Percentiles rank a stretch among this genome's conserved stretches.
Conservation (phyloP, 2,113 vertebrate species). For the Labrus mixtus region DNA sequence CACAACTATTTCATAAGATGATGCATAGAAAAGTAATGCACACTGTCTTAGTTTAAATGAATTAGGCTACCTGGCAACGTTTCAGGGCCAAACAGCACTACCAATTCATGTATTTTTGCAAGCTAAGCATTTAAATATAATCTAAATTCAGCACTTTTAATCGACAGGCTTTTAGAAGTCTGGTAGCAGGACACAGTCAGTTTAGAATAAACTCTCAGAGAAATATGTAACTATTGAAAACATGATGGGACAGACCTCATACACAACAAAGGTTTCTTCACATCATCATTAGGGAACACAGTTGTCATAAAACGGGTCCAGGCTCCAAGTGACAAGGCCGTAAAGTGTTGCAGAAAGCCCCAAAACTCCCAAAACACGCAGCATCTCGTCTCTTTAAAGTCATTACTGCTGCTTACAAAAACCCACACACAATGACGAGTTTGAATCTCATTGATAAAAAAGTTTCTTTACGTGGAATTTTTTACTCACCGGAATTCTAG, state of each 20-base stretch:
- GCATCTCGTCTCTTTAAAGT: not conserved
- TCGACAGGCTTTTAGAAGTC: not conserved
- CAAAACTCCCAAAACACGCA: not conserved
- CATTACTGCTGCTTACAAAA: too few species aligned
- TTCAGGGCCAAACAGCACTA: too few species aligned
- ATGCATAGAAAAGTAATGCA: too few species aligned
- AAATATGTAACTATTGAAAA: too few species aligned
- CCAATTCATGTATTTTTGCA: too few species aligned
- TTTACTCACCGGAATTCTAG: constrained; percentile 61
- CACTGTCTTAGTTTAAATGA: too few species aligned
- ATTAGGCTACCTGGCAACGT: too few species aligned
- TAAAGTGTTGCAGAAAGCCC: not conserved
- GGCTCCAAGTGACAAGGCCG: not conserved
- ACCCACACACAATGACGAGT: not conserved
- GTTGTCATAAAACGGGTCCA: not conserved
- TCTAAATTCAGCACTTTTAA: not conserved
- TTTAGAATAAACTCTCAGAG: too few species aligned
- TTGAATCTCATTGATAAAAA: not conserved
- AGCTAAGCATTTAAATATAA: too few species aligned
- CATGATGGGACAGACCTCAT: too few species aligned
- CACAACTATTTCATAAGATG: too few species aligned
- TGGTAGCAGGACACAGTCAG: too few species aligned
- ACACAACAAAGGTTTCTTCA: not conserved
- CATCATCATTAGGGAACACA: not conserved
- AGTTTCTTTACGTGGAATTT: not conserved